These are phyloP conservation scores for Nyleta sp. DNA, from an alignment of 2,888 invertebrate genomes.

Conservation along the genomic window DNA sequence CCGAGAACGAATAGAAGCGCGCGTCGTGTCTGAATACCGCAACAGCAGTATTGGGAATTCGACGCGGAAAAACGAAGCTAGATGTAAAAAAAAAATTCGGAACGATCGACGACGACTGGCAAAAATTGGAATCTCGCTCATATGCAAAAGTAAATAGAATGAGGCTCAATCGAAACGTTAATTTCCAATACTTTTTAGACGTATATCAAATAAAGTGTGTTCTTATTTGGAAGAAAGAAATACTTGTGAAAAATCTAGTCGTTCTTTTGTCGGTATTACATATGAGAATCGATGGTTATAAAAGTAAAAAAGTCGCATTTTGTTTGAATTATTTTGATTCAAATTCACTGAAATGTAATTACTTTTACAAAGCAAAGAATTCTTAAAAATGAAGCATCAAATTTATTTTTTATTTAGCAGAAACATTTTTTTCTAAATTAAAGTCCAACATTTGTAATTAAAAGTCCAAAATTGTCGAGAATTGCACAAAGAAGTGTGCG, in stretches of 20 bases:
- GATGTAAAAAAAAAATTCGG: slow-evolving; percentile 17
- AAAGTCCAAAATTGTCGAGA: background rate
- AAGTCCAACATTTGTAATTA: background rate
- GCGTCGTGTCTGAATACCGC: slow-evolving; percentile 30
- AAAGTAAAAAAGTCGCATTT: no score
- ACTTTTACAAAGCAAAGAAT: no score
- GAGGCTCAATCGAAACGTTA: slow-evolving; percentile 27
- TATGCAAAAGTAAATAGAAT: slow-evolving; percentile 21
- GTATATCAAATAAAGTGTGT: slow-evolving; percentile 3
- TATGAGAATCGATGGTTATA: no score
- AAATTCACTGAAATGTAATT: no score
- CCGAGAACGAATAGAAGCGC: slow-evolving; percentile 27
- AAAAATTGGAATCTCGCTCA: slow-evolving; percentile 48
- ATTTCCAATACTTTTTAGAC: slow-evolving; percentile 18
- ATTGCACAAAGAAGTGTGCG: background rate
- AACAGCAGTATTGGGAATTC: slow-evolving; percentile 34
- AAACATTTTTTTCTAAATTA: no score
- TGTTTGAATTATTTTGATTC: no score
- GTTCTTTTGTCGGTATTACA: no score
- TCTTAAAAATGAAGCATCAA: no score
- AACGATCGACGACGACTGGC: slow-evolving; percentile 21
- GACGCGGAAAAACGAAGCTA: slow-evolving; percentile 10
- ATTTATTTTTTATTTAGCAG: no score
- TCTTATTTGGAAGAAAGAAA: no score
- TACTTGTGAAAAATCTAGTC: no score